phyloP scores from a whole-genome alignment of 2,797 vertebrate species.

The Xerus rutilus region DNA sequence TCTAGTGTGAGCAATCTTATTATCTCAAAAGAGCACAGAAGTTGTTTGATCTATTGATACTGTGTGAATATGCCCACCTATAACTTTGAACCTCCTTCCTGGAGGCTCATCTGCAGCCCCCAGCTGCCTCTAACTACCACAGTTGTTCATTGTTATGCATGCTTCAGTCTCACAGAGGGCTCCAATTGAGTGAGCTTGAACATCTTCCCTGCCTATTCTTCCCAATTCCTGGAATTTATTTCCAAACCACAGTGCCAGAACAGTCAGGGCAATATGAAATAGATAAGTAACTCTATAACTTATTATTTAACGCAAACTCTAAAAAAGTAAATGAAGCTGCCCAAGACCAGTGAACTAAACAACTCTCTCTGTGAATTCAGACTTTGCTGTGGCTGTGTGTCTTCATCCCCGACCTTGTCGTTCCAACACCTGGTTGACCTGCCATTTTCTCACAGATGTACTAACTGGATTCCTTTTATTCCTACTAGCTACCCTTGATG shows the following conservation, averaged over 20 bases:
- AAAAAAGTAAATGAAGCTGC: background rate
- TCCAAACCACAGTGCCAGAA: background rate
- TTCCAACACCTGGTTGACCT: background rate
- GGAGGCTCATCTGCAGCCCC: background rate
- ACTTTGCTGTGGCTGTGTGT: background rate
- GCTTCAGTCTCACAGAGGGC: background rate
- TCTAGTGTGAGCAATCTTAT: background rate
- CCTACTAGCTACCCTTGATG: no score
- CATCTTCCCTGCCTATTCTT: background rate
- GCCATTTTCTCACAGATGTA: background rate
- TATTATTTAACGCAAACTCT: constrained; percentile 37
- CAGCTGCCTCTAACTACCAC: background rate
- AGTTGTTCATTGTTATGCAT: background rate
- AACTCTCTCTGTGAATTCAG: background rate
- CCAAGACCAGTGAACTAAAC: background rate
- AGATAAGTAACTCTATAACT: background rate
- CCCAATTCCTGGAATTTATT: background rate
- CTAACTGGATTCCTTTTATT: background rate
- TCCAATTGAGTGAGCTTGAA: background rate
- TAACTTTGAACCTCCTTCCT: background rate
- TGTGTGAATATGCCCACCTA: background rate
- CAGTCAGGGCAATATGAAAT: background rate
- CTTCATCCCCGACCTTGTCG: background rate
- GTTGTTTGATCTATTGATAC: background rate
- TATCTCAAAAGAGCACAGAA: background rate